These are phyloP conservation scores for Oxyscelio sp. DNA, from an alignment of 2,888 invertebrate species.

Conservation along the genomic window DNA sequence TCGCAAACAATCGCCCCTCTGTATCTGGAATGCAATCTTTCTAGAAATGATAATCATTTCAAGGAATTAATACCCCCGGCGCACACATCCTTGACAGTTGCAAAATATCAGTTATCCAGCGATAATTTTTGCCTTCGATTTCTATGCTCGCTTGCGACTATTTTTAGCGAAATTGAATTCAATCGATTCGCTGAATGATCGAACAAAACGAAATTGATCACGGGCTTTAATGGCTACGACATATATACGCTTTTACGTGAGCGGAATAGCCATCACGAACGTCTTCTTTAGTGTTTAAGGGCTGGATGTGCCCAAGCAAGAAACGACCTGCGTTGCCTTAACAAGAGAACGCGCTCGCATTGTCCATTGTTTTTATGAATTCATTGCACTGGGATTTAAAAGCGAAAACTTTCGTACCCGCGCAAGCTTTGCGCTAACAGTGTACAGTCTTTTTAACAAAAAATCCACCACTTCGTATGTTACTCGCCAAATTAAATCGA, in stretches of 20 bases:
- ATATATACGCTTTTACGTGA: constrained; percentile 75
- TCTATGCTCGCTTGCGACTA: constrained; percentile 44
- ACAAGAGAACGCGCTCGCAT: constrained; percentile 60
- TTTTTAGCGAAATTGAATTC: constrained; percentile 72
- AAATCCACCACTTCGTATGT: constrained; percentile 20
- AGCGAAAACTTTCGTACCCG: constrained; percentile 47
- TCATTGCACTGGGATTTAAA: constrained; percentile 52
- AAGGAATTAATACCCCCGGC: constrained; percentile 17
- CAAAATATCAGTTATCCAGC: constrained; percentile 36
- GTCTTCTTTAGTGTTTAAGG: constrained; percentile 76
- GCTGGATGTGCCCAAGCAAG: constrained; percentile 64
- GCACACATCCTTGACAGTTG: constrained; percentile 23
- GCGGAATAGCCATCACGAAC: constrained; percentile 71
- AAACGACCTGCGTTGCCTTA: constrained; percentile 51
- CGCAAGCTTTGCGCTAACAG: constrained; percentile 38
- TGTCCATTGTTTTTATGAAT: constrained; percentile 71
- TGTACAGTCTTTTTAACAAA: constrained; percentile 8
- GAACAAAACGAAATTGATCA: constrained; percentile 66
- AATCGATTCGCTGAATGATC: constrained; percentile 69
- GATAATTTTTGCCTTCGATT: constrained; percentile 49
- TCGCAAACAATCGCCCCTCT: constrained; percentile 29
- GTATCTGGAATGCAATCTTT: constrained; percentile 36
- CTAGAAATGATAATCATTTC: constrained; percentile 46
- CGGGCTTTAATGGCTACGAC: constrained; percentile 72
- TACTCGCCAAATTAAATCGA: constrained; percentile 29